Conservation (phyloP, 2,113 vertebrate genomes). For the Probosciger aterrimus region DNA sequence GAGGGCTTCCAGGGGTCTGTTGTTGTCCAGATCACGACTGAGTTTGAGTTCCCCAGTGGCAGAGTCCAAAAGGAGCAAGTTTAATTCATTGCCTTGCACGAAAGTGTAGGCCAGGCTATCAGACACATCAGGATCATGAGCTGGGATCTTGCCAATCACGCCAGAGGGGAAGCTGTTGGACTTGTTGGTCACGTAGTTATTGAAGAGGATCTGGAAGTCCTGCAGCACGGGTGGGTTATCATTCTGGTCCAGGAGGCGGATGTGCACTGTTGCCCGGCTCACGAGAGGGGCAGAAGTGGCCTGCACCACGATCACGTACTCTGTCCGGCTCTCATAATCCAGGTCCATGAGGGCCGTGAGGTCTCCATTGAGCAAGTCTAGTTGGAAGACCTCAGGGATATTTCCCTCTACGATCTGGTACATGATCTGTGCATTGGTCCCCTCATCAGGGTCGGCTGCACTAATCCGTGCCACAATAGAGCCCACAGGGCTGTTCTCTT, state of each 20-base stretch:
- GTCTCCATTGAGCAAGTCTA: constrained; percentile 93
- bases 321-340: constrained; percentile 88
- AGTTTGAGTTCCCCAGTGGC: constrained; percentile 89
- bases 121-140: constrained; percentile 90
- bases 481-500: constrained; percentile 90
- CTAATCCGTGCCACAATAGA: constrained; percentile 88
- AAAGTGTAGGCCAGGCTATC: constrained; percentile 91
- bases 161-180: constrained; percentile 94
- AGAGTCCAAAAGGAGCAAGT: constrained; percentile 85
- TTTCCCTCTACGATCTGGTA: constrained; percentile 98
- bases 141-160: constrained; percentile 92
- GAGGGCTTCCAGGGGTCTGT: constrained; percentile 89
- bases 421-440: constrained; percentile 95
- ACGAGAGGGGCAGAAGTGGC: constrained; percentile 94
- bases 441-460: constrained; percentile 89
- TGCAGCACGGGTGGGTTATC: constrained; percentile 88
- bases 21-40: constrained; percentile 90
- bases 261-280: constrained; percentile 89
- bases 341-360: constrained; percentile 87
- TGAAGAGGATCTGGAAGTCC: constrained; percentile 97
- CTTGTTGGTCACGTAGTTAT: constrained; percentile 96
- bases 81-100: constrained; percentile 90
- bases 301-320: constrained; percentile 93
- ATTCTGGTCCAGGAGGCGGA: constrained; percentile 89
- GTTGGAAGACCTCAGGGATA: constrained; percentile 89